Conservation (phyloP, 2,888 invertebrate species). For the Euzophera pinguis region DNA sequence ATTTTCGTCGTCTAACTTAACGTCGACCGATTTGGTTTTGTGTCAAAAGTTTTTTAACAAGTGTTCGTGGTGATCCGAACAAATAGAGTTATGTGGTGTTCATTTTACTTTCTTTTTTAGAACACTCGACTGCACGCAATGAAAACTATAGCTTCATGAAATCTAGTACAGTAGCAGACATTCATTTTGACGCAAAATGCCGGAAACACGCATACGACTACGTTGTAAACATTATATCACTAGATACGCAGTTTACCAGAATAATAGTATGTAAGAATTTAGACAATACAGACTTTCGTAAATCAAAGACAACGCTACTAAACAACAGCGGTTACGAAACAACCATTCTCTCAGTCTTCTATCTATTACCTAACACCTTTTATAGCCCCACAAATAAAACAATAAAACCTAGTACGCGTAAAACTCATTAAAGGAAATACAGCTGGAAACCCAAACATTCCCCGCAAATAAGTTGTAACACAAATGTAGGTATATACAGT, state of each 20-base stretch:
- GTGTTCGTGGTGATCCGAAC: neutral
- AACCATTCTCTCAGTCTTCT: neutral
- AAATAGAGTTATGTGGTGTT: neutral
- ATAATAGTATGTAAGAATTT: too few species aligned
- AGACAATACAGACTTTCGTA: too few species aligned
- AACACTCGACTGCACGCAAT: too few species aligned
- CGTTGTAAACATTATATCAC: too few species aligned
- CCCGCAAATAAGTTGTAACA: conserved; percentile 9
- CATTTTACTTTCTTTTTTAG: neutral
- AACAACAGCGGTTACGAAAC: too few species aligned
- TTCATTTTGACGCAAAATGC: too few species aligned
- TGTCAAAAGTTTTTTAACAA: neutral
- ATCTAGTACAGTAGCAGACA: too few species aligned
- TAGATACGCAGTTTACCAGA: too few species aligned
- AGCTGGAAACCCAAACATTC: neutral
- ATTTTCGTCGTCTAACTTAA: neutral
- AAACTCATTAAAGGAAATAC: conserved; percentile 7
- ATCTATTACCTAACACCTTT: neutral
- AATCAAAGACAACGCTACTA: too few species aligned
- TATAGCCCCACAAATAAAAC: neutral
- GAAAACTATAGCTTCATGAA: too few species aligned
- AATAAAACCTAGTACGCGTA: conserved; percentile 4
- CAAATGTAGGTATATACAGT: conserved; percentile 12
- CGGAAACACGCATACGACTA: too few species aligned
- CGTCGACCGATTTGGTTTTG: neutral